Base-by-base conservation (phyloP, 2,888 invertebrate species). In the Amiota minor region DNA sequence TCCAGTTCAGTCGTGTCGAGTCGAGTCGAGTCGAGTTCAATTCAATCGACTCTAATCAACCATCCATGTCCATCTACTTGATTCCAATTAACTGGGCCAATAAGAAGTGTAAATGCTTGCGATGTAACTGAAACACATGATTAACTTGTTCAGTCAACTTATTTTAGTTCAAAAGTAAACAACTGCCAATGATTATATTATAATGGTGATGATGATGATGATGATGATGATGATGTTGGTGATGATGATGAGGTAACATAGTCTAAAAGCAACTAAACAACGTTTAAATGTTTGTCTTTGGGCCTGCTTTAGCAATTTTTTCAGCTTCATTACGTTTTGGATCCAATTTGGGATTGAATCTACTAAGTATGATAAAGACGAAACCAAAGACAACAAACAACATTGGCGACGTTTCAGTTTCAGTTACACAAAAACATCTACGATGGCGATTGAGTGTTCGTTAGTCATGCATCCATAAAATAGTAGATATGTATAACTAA, bases 261-360 rank as follows among this genome's bases (percentile, higher is more conserved):
- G n/a, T 14, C 20, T 23, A 23, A 23, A 23, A 53, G 67, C 50
- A 68, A 50, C 67, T 50, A 68, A 68, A 68, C 23, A 53, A 53
- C 67, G 67, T 68, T 68, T 68, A 68, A 50, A 53, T 46, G 35
- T 12, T 65, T 16, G 46, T 35, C 35, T 35, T 16, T 46, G 46
- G 20, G 46, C 12, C 65, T 20, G 35, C 2, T 35, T 35, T 35
- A 35, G 35, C 35, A 59, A 16, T 50, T 20, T 68, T 68, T 68
- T 68, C 67, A 65, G 67, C 67, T 68, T 68, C 46, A 68, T 68
- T 68, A 46, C 67, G 65, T 20, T 47, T 62, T 23, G 62, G 16
- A 8, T 14, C n/a, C 62, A 45, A 45, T 62, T 35, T 62, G n/a
- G 35, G 18, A 6, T 35, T 8, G 35, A 35, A 35, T 35, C 35